These are phyloP conservation scores for Paradisaea rubra DNA, from an alignment of 2,113 vertebrate species.

Conservation along the genomic window DNA sequence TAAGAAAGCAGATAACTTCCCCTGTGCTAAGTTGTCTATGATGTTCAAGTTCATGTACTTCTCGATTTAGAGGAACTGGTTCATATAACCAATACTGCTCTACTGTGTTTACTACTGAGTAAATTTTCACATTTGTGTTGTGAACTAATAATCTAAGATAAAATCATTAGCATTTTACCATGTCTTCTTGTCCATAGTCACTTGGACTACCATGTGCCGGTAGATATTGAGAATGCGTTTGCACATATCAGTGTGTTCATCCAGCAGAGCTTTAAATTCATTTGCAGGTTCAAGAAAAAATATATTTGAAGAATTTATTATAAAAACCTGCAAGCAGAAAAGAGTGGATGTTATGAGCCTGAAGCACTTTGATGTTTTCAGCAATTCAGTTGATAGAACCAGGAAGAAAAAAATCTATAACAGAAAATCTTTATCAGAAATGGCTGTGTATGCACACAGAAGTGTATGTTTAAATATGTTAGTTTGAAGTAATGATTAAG, in stretches of 20 bases:
- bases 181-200: slow-evolving; percentile 98
- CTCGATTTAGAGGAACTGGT: background rate
- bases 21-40: background rate
- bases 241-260: slow-evolving; percentile 98
- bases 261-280: slow-evolving; percentile 89
- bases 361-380: background rate
- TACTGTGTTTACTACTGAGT: background rate
- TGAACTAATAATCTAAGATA: background rate
- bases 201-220: slow-evolving; percentile 96
- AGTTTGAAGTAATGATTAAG: background rate
- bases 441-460: background rate
- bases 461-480: background rate
- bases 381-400: background rate
- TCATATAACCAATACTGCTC: background rate
- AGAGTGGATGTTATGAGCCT: background rate
- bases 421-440: background rate
- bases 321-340: slow-evolving; percentile 83
- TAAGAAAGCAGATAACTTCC: background rate
- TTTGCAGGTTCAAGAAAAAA: slow-evolving; percentile 96
- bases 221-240: slow-evolving; percentile 98
- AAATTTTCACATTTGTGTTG: background rate
- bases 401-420: background rate
- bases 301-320: slow-evolving; percentile 95
- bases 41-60: background rate
- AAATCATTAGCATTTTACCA: slow-evolving; percentile 78